Percentiles rank a stretch among this genome's conserved stretches.
These are phyloP conservation scores for Eulimnadia texana DNA, from an alignment of 1,140 invertebrate species.

Conservation along the genomic window DNA sequence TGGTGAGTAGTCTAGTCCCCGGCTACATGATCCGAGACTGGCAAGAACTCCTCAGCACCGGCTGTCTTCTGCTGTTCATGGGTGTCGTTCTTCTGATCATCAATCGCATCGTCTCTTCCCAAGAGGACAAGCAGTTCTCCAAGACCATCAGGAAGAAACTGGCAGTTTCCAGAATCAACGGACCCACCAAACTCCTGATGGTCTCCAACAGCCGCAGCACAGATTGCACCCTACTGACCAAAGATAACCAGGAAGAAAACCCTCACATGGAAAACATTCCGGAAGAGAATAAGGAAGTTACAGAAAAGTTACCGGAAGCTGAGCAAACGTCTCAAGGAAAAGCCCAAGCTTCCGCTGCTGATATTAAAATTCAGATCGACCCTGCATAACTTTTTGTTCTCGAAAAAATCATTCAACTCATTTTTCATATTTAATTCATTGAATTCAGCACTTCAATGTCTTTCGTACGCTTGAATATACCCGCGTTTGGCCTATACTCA, in stretches of 20 bases:
- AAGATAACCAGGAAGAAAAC: background rate
- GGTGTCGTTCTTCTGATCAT: conserved; percentile 62
- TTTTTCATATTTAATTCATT: no score
- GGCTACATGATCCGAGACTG: conserved; percentile 35
- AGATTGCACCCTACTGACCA: background rate
- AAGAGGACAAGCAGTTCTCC: conserved; percentile 66
- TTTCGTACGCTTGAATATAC: no score
- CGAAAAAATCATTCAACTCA: no score
- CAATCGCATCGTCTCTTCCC: conserved; percentile 60
- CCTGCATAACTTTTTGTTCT: no score
- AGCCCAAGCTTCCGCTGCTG: no score
- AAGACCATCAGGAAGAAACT: conserved; percentile 70
- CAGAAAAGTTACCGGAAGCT: no score
- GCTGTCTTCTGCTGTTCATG: conserved; percentile 48
- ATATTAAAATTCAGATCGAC: no score
- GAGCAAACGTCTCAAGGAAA: no score
- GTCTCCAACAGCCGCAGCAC: background rate
- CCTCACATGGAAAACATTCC: no score
- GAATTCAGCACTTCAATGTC: no score
- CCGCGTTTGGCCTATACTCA: no score
- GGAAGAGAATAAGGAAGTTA: no score
- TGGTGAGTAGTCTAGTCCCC: conserved; percentile 61
- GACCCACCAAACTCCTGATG: background rate
- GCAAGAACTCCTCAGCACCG: conserved; percentile 47
- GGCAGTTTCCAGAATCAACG: conserved; percentile 29